Conservation (phyloP, 1,140 invertebrate species). For the Dendrolimus punctatus region DNA sequence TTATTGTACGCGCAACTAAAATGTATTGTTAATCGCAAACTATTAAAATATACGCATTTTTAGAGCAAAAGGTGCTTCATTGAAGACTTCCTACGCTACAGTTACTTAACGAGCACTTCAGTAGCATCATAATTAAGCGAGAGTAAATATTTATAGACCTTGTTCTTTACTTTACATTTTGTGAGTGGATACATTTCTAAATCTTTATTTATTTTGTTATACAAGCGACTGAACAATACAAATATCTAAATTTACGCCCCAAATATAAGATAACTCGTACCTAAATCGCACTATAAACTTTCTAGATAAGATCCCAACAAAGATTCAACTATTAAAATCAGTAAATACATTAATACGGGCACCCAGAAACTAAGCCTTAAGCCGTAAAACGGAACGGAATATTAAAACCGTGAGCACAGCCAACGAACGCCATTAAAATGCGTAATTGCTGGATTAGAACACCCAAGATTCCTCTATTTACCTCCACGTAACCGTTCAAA, state of each 20-base stretch:
- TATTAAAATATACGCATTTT: no score
- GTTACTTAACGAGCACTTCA: no score
- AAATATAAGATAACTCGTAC: conserved; percentile 1
- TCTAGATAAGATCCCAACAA: neutral
- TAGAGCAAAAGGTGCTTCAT: no score
- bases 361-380: conserved; percentile 34
- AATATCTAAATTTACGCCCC: neutral
- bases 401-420: conserved; percentile 53
- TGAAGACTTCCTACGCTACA: no score
- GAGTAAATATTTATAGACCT: no score
- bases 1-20: no score
- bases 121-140: no score
- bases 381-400: conserved; percentile 63
- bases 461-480: conserved; percentile 66
- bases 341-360: conserved; percentile 54
- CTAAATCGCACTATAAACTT: neutral
- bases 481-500: conserved; percentile 30
- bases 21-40: no score
- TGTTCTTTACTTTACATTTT: no score
- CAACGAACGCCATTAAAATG: conserved; percentile 66
- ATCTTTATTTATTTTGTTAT: no score
- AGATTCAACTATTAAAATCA: conserved; percentile 36
- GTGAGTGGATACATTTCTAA: no score
- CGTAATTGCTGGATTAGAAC: conserved; percentile 68
- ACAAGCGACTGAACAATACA: conserved; percentile 5